These are phyloP conservation scores for Hoplostethus atlanticus DNA, from an alignment of 2,797 vertebrate genomes.

Conservation along the genomic window DNA sequence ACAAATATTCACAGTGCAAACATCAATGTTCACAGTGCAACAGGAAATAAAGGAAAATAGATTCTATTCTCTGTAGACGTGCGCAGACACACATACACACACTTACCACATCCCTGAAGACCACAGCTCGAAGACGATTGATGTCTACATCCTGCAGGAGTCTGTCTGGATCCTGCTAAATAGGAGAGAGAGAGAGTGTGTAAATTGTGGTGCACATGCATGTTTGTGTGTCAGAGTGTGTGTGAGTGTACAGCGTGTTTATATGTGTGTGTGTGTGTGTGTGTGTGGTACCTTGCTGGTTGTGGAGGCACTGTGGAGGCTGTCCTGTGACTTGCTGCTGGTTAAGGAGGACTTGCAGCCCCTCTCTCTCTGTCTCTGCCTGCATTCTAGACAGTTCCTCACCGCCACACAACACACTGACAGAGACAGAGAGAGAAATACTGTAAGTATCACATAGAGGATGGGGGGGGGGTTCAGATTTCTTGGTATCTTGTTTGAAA, in stretches of 20 bases:
- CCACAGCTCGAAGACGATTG: slow-evolving; percentile 97
- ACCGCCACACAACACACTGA: slow-evolving; percentile 98
- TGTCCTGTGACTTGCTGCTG: slow-evolving; percentile 92
- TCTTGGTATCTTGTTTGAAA: neutral
- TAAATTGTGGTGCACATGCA: slow-evolving; percentile 30
- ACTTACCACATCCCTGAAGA: slow-evolving; percentile 98
- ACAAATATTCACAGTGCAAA: neutral
- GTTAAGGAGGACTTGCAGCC: slow-evolving; percentile 88
- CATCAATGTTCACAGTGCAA: neutral
- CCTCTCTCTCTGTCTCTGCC: slow-evolving; percentile 94
- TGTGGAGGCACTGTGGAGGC: slow-evolving; percentile 80
- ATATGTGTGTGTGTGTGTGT: slow-evolving; percentile 33
- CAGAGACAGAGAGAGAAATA: slow-evolving; percentile 19
- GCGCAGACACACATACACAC: slow-evolving; percentile 12
- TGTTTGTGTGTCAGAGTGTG: slow-evolving; percentile 20
- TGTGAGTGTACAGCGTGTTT: slow-evolving; percentile 2
- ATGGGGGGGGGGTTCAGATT: neutral
- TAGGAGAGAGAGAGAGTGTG: slow-evolving; percentile 63
- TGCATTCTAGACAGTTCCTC: slow-evolving; percentile 96
- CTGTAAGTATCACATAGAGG: slow-evolving; percentile 25
- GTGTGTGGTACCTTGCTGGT: slow-evolving; percentile 81
- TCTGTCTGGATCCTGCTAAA: slow-evolving; percentile 94
- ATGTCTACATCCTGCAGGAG: slow-evolving; percentile 99
- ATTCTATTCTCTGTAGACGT: slow-evolving; percentile 76
- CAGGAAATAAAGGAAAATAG: neutral